Evolutionary conservation across 2,113 vertebrate species (phyloP).

Genomic region (Shinisaurus crocodilurus): DNA sequence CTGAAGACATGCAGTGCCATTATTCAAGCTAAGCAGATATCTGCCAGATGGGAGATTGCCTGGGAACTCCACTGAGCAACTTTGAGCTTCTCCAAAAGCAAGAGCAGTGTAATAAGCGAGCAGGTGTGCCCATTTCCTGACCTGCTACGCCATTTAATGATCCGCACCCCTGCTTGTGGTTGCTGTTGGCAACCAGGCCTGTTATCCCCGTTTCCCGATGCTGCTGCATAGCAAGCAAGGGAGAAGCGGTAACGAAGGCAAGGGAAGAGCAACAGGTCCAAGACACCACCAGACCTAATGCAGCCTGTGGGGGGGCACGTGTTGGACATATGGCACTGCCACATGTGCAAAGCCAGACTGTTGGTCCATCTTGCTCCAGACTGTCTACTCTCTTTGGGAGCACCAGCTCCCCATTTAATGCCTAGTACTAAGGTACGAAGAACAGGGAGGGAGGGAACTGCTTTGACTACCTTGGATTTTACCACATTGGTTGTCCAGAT

Average conservation of each 20-base stretch:
- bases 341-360: background rate
- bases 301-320: background rate
- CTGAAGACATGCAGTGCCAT: background rate
- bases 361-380: background rate
- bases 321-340: too few species aligned
- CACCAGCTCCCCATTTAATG: background rate
- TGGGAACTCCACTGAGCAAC: background rate
- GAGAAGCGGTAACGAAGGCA: background rate
- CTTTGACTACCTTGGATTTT: background rate
- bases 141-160: background rate
- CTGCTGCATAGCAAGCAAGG: background rate
- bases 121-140: background rate
- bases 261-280: background rate
- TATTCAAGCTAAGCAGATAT: background rate
- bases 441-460: background rate
- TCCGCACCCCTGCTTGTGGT: background rate
- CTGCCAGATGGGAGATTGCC: background rate
- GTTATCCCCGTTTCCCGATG: background rate
- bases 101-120: background rate
- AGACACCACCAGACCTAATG: background rate
- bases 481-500: background rate
- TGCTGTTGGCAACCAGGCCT: background rate
- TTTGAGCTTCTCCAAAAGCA: background rate
- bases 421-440: background rate
- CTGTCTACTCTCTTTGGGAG: background rate